Evolutionary conservation across 2,888 invertebrate species (phyloP), one percentile per base, ranked within the genome.

Genomic region (Prionchulus punctatus): DNA sequence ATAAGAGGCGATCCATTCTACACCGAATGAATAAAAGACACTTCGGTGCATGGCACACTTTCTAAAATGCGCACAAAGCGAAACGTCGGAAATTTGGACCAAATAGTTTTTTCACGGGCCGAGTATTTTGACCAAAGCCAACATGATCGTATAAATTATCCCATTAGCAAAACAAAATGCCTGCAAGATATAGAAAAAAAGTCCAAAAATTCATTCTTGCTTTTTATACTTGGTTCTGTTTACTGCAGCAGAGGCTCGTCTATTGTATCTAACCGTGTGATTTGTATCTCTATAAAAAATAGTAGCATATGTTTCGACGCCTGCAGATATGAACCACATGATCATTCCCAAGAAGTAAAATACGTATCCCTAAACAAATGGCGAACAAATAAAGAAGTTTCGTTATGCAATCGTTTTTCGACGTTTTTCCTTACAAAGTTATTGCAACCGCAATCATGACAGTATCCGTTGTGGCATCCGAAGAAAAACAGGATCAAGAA

Each of bases 91-190:
- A n/a, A n/a, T n/a, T n/a, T n/a, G n/a, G n/a, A n/a, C n/a, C n/a
- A n/a, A n/a, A n/a, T n/a, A n/a, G n/a, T n/a, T n/a, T n/a, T n/a
- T 36, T 36, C 18, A 36, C 36, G 36, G 36, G 7, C 36, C 36
- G 36, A 36, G 18, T 12, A 36, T 18, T 36, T 36, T 36, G 36
- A 18, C 18, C 36, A 36, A 18, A 36, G 36, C 36, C 12, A 36
- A 18, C 36, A 45, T 7, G 12, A 45, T 23, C 23, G 23, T 7
- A 23, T n/a, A 45, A n/a, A 45, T 45, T 12, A 45, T 12, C 18
- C 45, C 45, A 23, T 45, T 45, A 23, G 45, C 45, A 23, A 45
- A 45, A 45, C 18, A 45, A 45, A 45, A 45, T 7, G 45, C 45
- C 45, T 45, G 45, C 12, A 45, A 45, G 23, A 23, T 7, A 23